Percentiles rank a stretch among this genome's conserved stretches.
Conservation (phyloP, 2,888 invertebrate genomes). For the Machimus atricapillus region DNA sequence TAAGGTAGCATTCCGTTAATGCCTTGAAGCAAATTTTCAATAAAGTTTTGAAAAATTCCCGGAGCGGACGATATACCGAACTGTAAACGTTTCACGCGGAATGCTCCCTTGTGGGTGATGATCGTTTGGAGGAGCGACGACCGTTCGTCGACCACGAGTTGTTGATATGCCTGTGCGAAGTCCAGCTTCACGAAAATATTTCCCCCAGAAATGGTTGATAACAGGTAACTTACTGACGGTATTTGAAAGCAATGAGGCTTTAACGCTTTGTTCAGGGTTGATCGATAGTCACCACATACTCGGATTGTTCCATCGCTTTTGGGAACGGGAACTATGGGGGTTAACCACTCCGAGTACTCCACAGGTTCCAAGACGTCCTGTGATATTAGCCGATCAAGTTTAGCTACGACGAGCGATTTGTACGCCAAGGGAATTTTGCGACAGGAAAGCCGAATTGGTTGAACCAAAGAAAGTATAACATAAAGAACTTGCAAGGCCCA, state of each 20-base stretch:
- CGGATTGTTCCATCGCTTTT: not conserved
- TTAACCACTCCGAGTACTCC: too few species aligned
- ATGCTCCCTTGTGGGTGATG: too few species aligned
- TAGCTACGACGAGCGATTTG: not conserved
- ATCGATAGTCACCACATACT: not conserved
- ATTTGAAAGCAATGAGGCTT: not conserved
- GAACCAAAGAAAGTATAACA: too few species aligned
- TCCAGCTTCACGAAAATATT: not conserved
- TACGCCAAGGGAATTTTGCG: not conserved
- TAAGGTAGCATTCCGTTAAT: too few species aligned
- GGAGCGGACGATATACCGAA: too few species aligned
- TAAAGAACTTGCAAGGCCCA: too few species aligned
- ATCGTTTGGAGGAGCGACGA: too few species aligned
- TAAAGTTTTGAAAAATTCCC: too few species aligned
- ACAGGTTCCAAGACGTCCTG: not conserved
- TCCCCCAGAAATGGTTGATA: not conserved
- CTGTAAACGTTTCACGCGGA: too few species aligned
- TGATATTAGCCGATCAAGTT: not conserved
- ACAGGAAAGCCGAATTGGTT: not conserved
- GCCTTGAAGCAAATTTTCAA: too few species aligned
- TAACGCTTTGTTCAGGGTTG: not conserved
- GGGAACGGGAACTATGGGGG: not conserved
- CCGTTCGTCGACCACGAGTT: not conserved
- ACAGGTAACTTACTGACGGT: not conserved
- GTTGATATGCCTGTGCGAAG: not conserved